Conservation (phyloP, 2,888 invertebrate species). For the Amphipoea lucens region DNA sequence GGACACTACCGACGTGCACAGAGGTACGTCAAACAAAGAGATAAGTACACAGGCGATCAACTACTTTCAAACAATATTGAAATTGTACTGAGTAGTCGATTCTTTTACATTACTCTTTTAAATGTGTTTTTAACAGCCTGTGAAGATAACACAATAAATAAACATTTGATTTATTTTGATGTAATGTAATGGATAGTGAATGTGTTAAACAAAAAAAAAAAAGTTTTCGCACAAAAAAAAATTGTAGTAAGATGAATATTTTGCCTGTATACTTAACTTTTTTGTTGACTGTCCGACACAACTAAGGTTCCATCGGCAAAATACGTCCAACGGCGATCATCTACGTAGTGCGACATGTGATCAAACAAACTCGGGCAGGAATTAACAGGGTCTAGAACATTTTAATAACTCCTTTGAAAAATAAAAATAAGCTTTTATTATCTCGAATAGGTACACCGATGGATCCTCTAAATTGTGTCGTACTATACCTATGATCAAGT, state of each 20-base stretch:
- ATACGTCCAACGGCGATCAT: not conserved
- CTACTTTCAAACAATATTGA: constrained; percentile 1
- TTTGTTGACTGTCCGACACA: constrained; percentile 24
- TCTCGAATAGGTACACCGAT: not conserved
- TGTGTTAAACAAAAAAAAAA: not conserved
- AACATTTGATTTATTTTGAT: not conserved
- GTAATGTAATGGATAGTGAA: not conserved
- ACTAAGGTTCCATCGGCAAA: constrained; percentile 2
- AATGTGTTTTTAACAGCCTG: not conserved
- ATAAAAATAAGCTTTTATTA: not conserved
- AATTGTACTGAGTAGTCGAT: not conserved
- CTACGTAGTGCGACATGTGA: not conserved
- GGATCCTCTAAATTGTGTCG: constrained; percentile 24
- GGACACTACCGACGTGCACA: constrained; percentile 33
- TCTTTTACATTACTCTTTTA: not conserved
- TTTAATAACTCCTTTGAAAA: not conserved
- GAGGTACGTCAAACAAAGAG: constrained; percentile 4
- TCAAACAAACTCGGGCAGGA: not conserved
- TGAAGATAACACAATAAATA: not conserved
- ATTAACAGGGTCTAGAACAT: constrained; percentile 12
- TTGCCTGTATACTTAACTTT: constrained; percentile 30
- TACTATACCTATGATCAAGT: constrained; percentile 25
- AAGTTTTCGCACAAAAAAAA: not conserved
- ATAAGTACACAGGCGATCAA: constrained; percentile 23
- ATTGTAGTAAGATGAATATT: not conserved